Evolutionary conservation across 2,888 invertebrate species (phyloP), one percentile per base, ranked within the genome.

Genomic region (Caenorhabditis angaria): DNA sequence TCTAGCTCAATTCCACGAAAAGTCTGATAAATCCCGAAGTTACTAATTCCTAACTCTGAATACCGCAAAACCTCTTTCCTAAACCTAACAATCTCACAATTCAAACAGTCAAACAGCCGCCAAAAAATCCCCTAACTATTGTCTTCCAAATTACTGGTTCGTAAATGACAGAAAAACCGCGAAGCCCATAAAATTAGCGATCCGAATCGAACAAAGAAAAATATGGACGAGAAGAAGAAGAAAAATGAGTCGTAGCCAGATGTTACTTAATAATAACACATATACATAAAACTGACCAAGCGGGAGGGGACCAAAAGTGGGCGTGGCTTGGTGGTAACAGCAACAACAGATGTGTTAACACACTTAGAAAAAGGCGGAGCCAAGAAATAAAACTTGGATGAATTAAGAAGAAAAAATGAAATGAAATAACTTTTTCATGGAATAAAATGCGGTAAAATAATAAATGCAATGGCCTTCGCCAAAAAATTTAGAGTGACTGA

Each of bases 171-270:
- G 41, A 12, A 41, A 41, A 41, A 41, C 41, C 41, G 18, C 41
- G 41, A 41, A 41, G 41, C 41, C 41, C 41, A 41, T 41, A 41
- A 41, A 41, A 41, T 41, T 41, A 41, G 41, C 41, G 41, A 41
- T 41, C 41, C 41, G 41, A n/a, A n/a, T n/a, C n/a, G n/a, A 66
- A 51, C 24, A 60, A 51, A 41, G 48, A 56, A 22, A 25, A 67
- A 25, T 12, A 50, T n/a, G n/a, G n/a, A 54, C 32, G 61, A 61
- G 61, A 67, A 61, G 59, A 54, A 63, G 32, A 62, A 48, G 59
- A 54, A 48, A 60, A 54, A 57, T 56, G 57, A 57, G 47, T 32
- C 27, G 51, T 28, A 28, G 57, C 20, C 54, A 54, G 59, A 54
- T 59, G 60, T 47, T 59, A 64, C 47, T 22, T 41, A 47, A 12